phyloP scores from a whole-genome alignment of 2,797 vertebrate species.

The Hemibagrus guttatus region DNA sequence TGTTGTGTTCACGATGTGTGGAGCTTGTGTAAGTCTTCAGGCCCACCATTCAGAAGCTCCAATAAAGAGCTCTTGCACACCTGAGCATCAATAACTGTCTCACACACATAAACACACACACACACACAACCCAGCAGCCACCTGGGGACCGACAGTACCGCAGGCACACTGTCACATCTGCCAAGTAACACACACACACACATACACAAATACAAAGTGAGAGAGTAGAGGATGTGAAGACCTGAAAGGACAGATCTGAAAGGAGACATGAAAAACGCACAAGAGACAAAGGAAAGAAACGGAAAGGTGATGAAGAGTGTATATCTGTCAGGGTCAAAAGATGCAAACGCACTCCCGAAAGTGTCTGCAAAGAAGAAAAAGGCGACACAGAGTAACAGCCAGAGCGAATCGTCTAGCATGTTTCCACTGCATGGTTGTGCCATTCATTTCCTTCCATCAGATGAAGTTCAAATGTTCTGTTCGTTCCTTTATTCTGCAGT shows the following conservation, averaged over 20 bases:
- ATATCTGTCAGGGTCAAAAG: conserved; percentile 38
- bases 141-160: conserved; percentile 75
- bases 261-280: not conserved
- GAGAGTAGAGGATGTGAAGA: not conserved
- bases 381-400: not conserved
- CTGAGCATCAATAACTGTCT: conserved; percentile 83
- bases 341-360: conserved; percentile 14
- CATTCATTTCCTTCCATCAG: conserved; percentile 1
- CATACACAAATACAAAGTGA: not conserved
- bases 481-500: not conserved
- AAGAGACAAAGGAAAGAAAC: conserved; percentile 20
- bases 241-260: conserved; percentile 1
- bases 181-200: conserved; percentile 39
- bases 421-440: not conserved
- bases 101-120: conserved; percentile 55
- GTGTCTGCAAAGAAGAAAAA: not conserved
- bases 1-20: conserved; percentile 41
- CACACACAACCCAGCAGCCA: conserved; percentile 67
- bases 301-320: conserved; percentile 35
- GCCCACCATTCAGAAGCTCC: conserved; percentile 57
- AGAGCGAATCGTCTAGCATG: not conserved
- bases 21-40: conserved; percentile 64
- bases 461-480: not conserved
- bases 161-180: conserved; percentile 75
- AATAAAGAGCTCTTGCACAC: conserved; percentile 74